phyloP scores from a whole-genome alignment of 2,113 vertebrate genomes.

The Mus pahari region DNA sequence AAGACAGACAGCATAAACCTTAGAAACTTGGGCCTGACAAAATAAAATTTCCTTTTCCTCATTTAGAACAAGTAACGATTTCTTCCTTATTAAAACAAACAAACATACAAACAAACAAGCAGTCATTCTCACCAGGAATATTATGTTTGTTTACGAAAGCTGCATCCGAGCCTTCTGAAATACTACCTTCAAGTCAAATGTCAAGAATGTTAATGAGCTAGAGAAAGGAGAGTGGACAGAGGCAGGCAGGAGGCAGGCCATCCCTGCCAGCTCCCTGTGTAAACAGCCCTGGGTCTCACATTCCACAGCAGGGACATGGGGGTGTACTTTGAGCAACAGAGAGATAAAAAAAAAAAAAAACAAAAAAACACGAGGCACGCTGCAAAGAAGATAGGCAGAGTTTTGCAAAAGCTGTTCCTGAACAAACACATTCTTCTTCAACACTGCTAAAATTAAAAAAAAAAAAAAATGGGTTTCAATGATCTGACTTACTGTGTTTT shows the following conservation, averaged over 20 bases:
- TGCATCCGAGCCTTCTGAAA: conserved; percentile 48
- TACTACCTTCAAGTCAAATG: conserved; percentile 66
- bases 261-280: conserved; percentile 27
- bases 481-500: neutral
- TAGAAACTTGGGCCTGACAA: neutral
- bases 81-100: neutral
- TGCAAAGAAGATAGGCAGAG: conserved; percentile 46
- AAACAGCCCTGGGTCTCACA: conserved; percentile 57
- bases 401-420: conserved; percentile 53
- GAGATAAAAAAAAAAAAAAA: no score
- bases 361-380: conserved; percentile 50
- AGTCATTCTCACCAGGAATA: conserved; percentile 57
- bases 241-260: conserved; percentile 16
- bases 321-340: conserved; percentile 45
- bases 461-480: neutral
- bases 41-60: neutral
- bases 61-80: neutral
- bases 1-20: conserved; percentile 28
- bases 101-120: neutral
- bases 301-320: conserved; percentile 62
- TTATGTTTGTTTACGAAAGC: conserved; percentile 51
- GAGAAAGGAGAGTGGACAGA: conserved; percentile 51
- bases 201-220: conserved; percentile 75
- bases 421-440: conserved; percentile 37
- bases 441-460: conserved; percentile 12